Conservation (phyloP, 2,888 invertebrate genomes). For the Andricus quercusramuli region DNA sequence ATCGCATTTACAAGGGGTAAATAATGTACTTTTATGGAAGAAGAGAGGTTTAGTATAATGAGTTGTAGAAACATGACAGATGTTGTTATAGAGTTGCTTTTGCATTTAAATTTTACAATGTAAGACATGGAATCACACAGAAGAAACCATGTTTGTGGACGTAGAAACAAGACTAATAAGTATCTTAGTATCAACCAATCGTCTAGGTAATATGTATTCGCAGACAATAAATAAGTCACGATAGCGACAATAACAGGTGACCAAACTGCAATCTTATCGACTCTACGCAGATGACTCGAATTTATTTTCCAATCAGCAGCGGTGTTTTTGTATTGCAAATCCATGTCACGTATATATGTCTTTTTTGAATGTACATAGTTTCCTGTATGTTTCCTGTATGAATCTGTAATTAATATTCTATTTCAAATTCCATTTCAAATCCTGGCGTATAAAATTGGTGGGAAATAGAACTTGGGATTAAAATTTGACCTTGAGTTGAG, state of each 20-base stretch:
- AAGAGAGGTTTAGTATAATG: not conserved
- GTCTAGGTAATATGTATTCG: slow-evolving; percentile 50
- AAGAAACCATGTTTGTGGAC: not conserved
- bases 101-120: slow-evolving; percentile 1
- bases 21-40: not conserved
- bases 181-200: slow-evolving; percentile 43
- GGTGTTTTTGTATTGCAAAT: slow-evolving; percentile 55
- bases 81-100: not conserved
- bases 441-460: not conserved
- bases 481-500: not conserved
- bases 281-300: slow-evolving; percentile 62
- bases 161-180: slow-evolving; percentile 1
- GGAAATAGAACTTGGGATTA: too few relatives aligned
- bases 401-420: not conserved
- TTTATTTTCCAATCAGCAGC: slow-evolving; percentile 63
- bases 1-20: not conserved
- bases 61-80: not conserved
- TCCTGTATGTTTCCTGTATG: not conserved
- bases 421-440: not conserved
- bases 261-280: slow-evolving; percentile 63
- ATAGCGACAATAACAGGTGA: slow-evolving; percentile 56
- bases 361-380: not conserved
- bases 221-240: slow-evolving; percentile 62
- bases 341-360: not conserved
- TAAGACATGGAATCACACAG: not conserved